Evolutionary conservation across 2,888 invertebrate genomes (phyloP).

Genomic region (Stenolophus ochropezus): DNA sequence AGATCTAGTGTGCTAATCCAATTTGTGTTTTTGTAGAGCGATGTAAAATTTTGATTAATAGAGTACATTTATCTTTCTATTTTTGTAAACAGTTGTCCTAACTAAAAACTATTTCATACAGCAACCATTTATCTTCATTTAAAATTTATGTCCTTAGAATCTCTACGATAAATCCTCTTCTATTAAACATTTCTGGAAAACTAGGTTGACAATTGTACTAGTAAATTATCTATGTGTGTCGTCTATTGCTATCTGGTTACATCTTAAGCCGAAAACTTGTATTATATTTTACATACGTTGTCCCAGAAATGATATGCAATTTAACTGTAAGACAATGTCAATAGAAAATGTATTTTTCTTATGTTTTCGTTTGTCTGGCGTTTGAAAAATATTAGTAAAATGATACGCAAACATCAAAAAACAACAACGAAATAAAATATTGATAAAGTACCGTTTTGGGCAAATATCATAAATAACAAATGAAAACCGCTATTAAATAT

Average conservation of each 20-base stretch:
- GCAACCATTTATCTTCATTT: not conserved
- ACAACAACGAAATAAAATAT: slow-evolving; percentile 11
- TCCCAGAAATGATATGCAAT: not conserved
- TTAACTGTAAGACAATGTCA: too few species aligned
- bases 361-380: too few species aligned
- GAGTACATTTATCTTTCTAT: not conserved
- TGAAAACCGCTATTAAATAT: slow-evolving; percentile 8
- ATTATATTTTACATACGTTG: not conserved
- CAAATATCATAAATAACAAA: slow-evolving; percentile 18
- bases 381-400: not conserved
- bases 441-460: not conserved
- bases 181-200: not conserved
- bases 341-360: too few species aligned
- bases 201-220: not conserved
- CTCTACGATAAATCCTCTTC: not conserved
- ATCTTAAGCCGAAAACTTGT: not conserved
- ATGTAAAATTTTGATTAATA: too few species aligned
- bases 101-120: not conserved
- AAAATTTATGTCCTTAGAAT: not conserved
- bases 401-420: not conserved
- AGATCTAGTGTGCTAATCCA: too few species aligned
- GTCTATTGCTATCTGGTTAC: not conserved
- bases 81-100: too few species aligned
- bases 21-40: too few species aligned
- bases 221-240: not conserved